These are phyloP conservation scores for Lampropteryx suffumata DNA, from an alignment of 2,888 invertebrate genomes.

Conservation along the genomic window DNA sequence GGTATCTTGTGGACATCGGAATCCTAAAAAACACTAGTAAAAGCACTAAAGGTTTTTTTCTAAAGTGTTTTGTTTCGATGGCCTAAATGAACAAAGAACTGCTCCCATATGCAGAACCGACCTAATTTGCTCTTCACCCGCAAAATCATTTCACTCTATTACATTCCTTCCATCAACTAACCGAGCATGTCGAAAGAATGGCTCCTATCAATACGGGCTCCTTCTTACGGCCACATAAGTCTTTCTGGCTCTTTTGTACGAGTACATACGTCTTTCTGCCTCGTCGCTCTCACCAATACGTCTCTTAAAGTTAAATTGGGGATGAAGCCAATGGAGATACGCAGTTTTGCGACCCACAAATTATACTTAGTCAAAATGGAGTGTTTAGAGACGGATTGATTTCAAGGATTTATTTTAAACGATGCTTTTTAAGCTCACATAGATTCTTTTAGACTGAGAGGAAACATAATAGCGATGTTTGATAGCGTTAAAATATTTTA, in stretches of 20 bases:
- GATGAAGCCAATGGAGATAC: constrained; percentile 67
- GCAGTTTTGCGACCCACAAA: constrained; percentile 56
- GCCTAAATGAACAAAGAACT: not conserved
- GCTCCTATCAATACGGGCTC: constrained; percentile 62
- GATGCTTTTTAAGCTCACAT: no score
- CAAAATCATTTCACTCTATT: constrained; percentile 47
- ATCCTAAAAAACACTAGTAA: no score
- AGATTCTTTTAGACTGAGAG: no score
- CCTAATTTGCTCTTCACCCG: constrained; percentile 21
- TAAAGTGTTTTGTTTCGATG: not conserved
- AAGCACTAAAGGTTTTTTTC: no score
- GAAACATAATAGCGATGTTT: no score
- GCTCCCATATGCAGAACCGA: not conserved
- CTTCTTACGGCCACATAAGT: constrained; percentile 64
- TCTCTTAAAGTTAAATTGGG: constrained; percentile 73
- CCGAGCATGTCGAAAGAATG: constrained; percentile 60
- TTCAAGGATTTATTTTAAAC: no score
- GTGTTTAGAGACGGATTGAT: no score
- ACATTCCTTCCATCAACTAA: constrained; percentile 50
- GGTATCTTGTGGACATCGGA: no score
- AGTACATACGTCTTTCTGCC: constrained; percentile 69
- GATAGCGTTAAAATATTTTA: no score
- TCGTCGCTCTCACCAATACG: constrained; percentile 61
- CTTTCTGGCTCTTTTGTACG: constrained; percentile 62
- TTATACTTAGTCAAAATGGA: constrained; percentile 39